Evolutionary conservation across 2,888 invertebrate species (phyloP).

Genomic region (Xylophagus ater): DNA sequence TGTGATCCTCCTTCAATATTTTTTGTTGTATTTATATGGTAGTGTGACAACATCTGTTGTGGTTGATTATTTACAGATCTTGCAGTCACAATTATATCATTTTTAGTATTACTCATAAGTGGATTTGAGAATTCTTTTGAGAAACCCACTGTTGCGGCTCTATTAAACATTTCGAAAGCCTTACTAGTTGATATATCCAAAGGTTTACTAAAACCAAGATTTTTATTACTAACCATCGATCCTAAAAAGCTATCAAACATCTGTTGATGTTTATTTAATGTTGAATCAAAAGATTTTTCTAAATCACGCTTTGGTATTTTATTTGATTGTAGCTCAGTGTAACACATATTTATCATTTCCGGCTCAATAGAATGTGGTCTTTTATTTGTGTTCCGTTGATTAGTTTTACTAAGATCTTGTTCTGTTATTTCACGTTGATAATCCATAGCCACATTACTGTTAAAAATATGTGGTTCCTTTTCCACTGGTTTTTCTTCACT

Average conservation of each 20-base stretch:
- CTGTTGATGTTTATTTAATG: conserved; percentile 16
- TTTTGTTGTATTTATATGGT: conserved; percentile 11
- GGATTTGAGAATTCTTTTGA: conserved; percentile 31
- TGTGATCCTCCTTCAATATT: conserved; percentile 8
- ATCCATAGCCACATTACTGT: conserved; percentile 21
- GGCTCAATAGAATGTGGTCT: conserved; percentile 24
- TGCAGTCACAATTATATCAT: too few relatives aligned
- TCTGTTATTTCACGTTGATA: conserved; percentile 1
- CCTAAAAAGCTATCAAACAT: conserved; percentile 38
- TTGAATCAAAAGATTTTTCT: conserved; percentile 13
- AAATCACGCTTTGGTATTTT: conserved; percentile 7
- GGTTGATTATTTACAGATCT: conserved; percentile 12
- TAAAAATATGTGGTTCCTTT: conserved; percentile 43
- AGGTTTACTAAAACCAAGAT: conserved; percentile 23
- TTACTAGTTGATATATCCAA: conserved; percentile 33
- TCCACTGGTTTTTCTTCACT: conserved; percentile 15
- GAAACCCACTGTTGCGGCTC: conserved; percentile 36
- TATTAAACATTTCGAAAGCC: conserved; percentile 39
- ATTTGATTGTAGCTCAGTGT: conserved; percentile 12
- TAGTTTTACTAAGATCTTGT: background rate
- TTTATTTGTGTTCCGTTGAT: conserved; percentile 2
- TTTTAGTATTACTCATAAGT: too few relatives aligned
- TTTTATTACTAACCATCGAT: conserved; percentile 29
- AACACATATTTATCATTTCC: conserved; percentile 34
- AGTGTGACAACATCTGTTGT: conserved; percentile 20